Percentiles rank a stretch among this genome's conserved stretches.
phyloP scores from a whole-genome alignment of 1,140 invertebrate genomes.

The Psix sp. region DNA sequence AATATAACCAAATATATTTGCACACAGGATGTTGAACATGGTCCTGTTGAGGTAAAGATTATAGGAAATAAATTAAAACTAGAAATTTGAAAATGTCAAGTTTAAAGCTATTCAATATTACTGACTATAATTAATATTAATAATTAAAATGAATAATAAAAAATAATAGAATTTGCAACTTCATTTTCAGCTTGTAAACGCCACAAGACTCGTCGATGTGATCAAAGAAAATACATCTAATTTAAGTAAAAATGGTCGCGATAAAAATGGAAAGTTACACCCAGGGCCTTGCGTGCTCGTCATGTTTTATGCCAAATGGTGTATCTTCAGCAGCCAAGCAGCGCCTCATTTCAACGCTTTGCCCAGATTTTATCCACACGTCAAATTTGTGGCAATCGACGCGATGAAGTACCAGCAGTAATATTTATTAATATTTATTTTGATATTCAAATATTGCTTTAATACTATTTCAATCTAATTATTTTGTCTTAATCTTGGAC shows the following conservation, averaged over 20 bases:
- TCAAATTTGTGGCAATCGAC: conserved; percentile 94
- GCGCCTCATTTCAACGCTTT: conserved; percentile 94
- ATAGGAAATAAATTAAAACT: no score
- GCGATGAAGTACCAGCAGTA: conserved; percentile 88
- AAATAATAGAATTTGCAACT: background rate
- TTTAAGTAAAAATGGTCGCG: conserved; percentile 68
- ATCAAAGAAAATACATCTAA: conserved; percentile 75
- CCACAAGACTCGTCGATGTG: conserved; percentile 77
- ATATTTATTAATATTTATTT: conserved; percentile 33
- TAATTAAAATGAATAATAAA: no score
- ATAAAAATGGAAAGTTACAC: conserved; percentile 68
- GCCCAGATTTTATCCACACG: conserved; percentile 87
- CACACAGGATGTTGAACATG: conserved; percentile 65
- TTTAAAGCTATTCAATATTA: no score
- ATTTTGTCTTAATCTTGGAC: conserved; percentile 3
- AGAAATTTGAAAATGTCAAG: no score
- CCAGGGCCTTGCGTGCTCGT: conserved; percentile 87
- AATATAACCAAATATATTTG: conserved; percentile 70
- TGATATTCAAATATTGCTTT: no score
- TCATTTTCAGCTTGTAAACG: conserved; percentile 77
- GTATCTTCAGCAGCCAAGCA: conserved; percentile 91
- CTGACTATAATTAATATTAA: no score
- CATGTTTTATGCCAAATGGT: conserved; percentile 93
- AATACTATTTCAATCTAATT: no score
- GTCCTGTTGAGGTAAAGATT: conserved; percentile 69